Base-by-base conservation (phyloP, 2,113 vertebrate species). In the Seriola dumerili region DNA sequence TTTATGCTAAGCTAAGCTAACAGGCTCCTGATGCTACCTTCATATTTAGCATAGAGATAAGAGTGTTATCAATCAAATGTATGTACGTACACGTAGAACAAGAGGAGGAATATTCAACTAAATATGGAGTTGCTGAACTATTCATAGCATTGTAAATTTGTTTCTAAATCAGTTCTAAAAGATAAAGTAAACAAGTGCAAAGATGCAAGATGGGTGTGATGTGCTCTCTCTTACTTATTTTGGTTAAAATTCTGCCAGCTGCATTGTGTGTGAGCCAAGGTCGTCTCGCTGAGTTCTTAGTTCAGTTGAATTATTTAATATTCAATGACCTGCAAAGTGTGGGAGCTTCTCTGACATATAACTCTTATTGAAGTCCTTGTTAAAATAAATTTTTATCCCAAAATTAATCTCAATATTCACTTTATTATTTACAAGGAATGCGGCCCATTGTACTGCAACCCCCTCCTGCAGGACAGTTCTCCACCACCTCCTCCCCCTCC, bases 401-500 rank as follows among this genome's bases (percentile, higher is more conserved):
- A 80, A 66, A 63, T 48, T 42, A 40, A 40, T n/a, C 11, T 58
- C n/a, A 42, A 42, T 42, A 42, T 42, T 10, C 46, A n/a, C 61
- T 29, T 42, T 54, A 80, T 72, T 58, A 78, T 71, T 80, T 55
- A 34, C 11, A 23, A 75, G 55, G 54, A 66, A 73, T 86, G 62
- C 25, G 57, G 48, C 16, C 50, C 59, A 38, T 44, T 44, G 69
- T 38, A 8, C 50, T 72, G 66, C 29, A 55, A 55, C 40, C 67
- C 83, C 63, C 55, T 69, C 68, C 70, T 67, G 69, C 50, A 42
- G 66, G 61, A 75, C 50, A 58, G 70, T 23, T 73, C 71, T 25
- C 66, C 63, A 59, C 58, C 85, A 89, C 84, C 84, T 84, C 81
- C 81, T 82, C 63, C 40, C 57, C 74, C 84, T 72, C 78, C 87